A percentile compares a stretch with the other conserved stretches of the same genome.
phyloP scores from a whole-genome alignment of 92 coral and sea anemone species.

The Epizoanthus fatuus region DNA sequence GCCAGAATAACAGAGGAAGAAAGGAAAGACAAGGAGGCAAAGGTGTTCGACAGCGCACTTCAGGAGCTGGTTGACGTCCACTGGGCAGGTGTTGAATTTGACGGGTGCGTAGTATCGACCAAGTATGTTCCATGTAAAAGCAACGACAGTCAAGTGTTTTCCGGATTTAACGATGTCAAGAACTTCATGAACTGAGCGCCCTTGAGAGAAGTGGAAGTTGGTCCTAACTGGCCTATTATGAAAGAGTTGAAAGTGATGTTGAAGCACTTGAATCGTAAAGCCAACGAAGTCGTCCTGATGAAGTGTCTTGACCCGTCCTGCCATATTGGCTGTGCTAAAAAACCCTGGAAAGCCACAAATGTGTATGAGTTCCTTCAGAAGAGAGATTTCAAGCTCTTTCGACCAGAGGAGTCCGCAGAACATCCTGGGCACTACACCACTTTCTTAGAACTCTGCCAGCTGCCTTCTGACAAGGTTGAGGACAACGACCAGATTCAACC shows the following conservation, averaged over 20 bases:
- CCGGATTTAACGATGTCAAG: slow-evolving; percentile 24
- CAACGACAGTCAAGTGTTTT: slow-evolving; percentile 12
- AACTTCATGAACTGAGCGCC: slow-evolving; percentile 28
- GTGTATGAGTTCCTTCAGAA: slow-evolving; percentile 17
- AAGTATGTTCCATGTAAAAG: slow-evolving; percentile 12
- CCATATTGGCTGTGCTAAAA: not conserved
- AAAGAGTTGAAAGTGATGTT: slow-evolving; percentile 4
- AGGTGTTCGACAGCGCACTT: slow-evolving; percentile 38
- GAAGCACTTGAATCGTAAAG: slow-evolving; percentile 23
- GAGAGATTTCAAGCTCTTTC: not conserved
- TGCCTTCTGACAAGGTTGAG: slow-evolving; percentile 37
- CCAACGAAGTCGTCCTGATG: slow-evolving; percentile 13
- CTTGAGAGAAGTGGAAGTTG: not conserved
- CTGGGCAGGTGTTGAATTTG: slow-evolving; percentile 31
- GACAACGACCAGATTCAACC: slow-evolving; percentile 28
- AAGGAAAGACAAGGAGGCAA: slow-evolving; percentile 20
- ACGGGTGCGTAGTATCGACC: slow-evolving; percentile 19
- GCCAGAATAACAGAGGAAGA: slow-evolving; percentile 28
- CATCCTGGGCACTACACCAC: slow-evolving; percentile 22
- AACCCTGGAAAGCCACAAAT: slow-evolving; percentile 26
- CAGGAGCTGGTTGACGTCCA: slow-evolving; percentile 23
- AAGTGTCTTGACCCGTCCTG: slow-evolving; percentile 19
- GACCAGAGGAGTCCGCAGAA: not conserved
- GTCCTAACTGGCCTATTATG: slow-evolving; percentile 7
- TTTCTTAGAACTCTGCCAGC: no score